Evolutionary conservation across 2,797 vertebrate genomes (phyloP), one percentile per base, ranked within the genome.

Genomic region (Gouania willdenowi): DNA sequence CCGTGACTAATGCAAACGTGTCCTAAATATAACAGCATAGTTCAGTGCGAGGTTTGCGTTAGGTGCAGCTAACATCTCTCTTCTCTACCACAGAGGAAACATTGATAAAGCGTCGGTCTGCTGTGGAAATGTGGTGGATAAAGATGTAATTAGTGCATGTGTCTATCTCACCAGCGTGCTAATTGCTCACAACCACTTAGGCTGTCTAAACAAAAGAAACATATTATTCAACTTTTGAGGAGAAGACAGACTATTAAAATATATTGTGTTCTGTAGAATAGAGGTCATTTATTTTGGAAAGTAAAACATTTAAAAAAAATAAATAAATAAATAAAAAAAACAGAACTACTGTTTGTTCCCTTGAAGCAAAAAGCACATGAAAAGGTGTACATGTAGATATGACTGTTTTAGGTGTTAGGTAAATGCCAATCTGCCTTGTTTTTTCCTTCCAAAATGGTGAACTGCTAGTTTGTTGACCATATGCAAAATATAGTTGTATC

Each of bases 181-280:
- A 83, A 86, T 87, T 84, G 67, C 77, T 69, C 79, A 78, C 68
- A 69, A 60, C 42, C 59, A 74, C 65, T 52, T 37, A 42, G 72
- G 85, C 75, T 63, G 66, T 76, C 80, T 60, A 59, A 80, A 83
- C 71, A 83, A 77, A 76, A 54, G 46, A 70, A 60, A 66, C 48
- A 60, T 66, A 77, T 81, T 74, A 75, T 77, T 85, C 74, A 74
- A 60, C 52, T 79, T 71, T 55, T 71, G 55, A 77, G 61, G 8
- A 44, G 60, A 66, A 57, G 54, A 44, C 47, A 59, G 30, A 45
- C 56, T 54, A 62, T 78, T 74, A 71, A 55, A 76, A 53, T 21
- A 63, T 55, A 61, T 72, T 75, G 75, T 63, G 63, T 36, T 49
- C 33, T 31, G 54, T 36, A 30, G 35, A 21, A 38, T 46, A 37